Base-by-base conservation (phyloP, 1,140 invertebrate genomes). In the Melanaphis sacchari region DNA sequence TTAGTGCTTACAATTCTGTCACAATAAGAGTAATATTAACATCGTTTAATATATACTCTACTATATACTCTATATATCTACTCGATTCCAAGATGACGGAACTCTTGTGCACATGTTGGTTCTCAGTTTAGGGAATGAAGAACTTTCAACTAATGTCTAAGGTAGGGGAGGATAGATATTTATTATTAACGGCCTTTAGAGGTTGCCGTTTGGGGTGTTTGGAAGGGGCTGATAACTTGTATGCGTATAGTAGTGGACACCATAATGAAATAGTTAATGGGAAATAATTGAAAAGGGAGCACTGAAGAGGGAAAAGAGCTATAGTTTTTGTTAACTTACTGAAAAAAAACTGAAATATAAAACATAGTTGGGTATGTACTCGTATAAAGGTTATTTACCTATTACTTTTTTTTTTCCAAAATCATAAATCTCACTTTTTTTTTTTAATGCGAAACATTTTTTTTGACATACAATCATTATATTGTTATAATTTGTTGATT, bases 141-240 rank as follows among this genome's bases (percentile, higher is more conserved):
- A 91, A 81, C 54, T 90, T 90, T 90, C 88, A 90, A 59, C 88
- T 90, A 59, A 90, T 90, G 88, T 59, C 52, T 21, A 52, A 40
- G 52, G 24, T 49, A 40, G 43, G 52, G 36, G 24, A 59, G 22
- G n/a, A 82, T 41, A 38, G 41, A 92, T 92, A 92, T 92, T 92
- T 92, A 92, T 92, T 92, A 92, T 84, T 92, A 92, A 92, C 91
- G 46, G 88, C 88, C 36, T 90, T 90, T 59, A 43, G 87, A 89
- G 46, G 26, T 89, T 52, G 41, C 46, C 46, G 46, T 26, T 89
- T 89, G 41, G 87, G 87, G 46, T 52, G 49, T 54, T 88, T 38
- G 52, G 38, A 41, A 40, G 52, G 89, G 52, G 31, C 89, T 90
- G 49, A 38, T 15, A 89, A 89, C 88, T 90, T 90, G 31, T 66